A percentile compares a stretch with the other conserved stretches of the same genome.
Evolutionary conservation across 2,797 vertebrate genomes (phyloP).

Genomic region (Spea hammondii): DNA sequence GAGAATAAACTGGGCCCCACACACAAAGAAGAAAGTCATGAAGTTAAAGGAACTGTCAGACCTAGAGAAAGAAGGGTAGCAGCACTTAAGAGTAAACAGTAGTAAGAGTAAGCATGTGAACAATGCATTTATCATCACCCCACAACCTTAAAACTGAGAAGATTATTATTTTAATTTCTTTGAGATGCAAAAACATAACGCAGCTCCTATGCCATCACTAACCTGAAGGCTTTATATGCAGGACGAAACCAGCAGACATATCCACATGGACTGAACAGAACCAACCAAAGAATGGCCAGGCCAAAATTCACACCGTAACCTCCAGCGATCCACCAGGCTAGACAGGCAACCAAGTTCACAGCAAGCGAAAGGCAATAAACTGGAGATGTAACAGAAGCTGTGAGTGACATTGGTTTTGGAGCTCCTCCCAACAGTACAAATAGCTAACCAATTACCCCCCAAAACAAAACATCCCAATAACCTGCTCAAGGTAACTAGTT

Average conservation of each 20-base stretch:
- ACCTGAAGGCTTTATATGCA: conserved; percentile 95
- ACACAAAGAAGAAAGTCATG: conserved; percentile 96
- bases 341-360: conserved; percentile 83
- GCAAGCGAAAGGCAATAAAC: conserved; percentile 86
- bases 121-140: not conserved
- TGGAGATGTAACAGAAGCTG: conserved; percentile 56
- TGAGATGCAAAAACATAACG: too few relatives aligned
- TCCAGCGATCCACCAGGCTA: conserved; percentile 90
- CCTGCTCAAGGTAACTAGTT: too few relatives aligned
- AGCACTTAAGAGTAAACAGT: not conserved
- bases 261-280: conserved; percentile 89
- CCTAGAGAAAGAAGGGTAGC: conserved; percentile 60
- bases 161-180: too few relatives aligned
- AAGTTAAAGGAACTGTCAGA: conserved; percentile 98
- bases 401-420: too few relatives aligned
- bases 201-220: conserved; percentile 35
- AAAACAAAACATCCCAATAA: too few relatives aligned
- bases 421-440: too few relatives aligned
- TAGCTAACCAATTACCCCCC: too few relatives aligned
- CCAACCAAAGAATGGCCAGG: conserved; percentile 85
- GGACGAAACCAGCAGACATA: conserved; percentile 95
- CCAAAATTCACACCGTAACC: conserved; percentile 80
- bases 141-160: too few relatives aligned
- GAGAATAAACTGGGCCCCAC: conserved; percentile 85
- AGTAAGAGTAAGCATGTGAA: not conserved